A percentile compares a stretch with the other conserved stretches of the same genome.
Evolutionary conservation across 2,888 invertebrate genomes (phyloP).

Genomic region (Drosophila mimica): DNA sequence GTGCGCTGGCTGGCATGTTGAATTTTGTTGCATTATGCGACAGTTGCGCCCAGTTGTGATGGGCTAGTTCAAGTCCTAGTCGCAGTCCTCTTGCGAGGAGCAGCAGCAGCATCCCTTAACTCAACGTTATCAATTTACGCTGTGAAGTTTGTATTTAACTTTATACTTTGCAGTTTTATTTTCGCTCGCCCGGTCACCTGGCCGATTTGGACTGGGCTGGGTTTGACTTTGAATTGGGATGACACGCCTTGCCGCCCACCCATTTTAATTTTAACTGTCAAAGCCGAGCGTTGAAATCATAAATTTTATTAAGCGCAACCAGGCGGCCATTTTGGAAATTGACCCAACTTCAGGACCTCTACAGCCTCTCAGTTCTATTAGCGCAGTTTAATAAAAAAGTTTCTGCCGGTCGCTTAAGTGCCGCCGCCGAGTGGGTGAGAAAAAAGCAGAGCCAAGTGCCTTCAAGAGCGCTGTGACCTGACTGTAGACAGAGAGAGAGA

Average conservation of each 20-base stretch:
- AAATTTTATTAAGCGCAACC: slow-evolving; percentile 83
- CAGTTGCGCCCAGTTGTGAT: slow-evolving; percentile 40
- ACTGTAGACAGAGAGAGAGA: neutral
- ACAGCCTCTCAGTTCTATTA: slow-evolving; percentile 66
- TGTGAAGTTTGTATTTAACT: slow-evolving; percentile 81
- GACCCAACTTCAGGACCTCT: slow-evolving; percentile 63
- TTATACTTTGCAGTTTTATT: slow-evolving; percentile 69
- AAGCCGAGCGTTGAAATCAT: slow-evolving; percentile 80
- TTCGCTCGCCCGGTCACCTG: slow-evolving; percentile 27
- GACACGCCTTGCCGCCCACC: slow-evolving; percentile 48
- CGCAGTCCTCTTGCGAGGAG: neutral
- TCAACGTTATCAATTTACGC: slow-evolving; percentile 78
- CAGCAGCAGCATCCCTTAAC: neutral
- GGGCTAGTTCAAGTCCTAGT: slow-evolving; percentile 26
- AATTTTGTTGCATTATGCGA: slow-evolving; percentile 72
- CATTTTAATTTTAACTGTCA: slow-evolving; percentile 82
- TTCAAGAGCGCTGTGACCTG: neutral
- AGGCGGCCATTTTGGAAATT: slow-evolving; percentile 78
- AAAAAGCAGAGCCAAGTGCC: neutral
- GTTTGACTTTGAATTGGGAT: slow-evolving; percentile 10
- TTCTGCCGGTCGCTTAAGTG: slow-evolving; percentile 71
- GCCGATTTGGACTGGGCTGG: slow-evolving; percentile 1
- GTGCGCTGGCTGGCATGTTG: slow-evolving; percentile 45
- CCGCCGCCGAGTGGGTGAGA: slow-evolving; percentile 35
- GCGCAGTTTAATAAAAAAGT: slow-evolving; percentile 80